A percentile compares a stretch with the other conserved stretches of the same genome.
Evolutionary conservation across 2,113 vertebrate species (phyloP).

Genomic region (Sphaerodactylus townsendi): DNA sequence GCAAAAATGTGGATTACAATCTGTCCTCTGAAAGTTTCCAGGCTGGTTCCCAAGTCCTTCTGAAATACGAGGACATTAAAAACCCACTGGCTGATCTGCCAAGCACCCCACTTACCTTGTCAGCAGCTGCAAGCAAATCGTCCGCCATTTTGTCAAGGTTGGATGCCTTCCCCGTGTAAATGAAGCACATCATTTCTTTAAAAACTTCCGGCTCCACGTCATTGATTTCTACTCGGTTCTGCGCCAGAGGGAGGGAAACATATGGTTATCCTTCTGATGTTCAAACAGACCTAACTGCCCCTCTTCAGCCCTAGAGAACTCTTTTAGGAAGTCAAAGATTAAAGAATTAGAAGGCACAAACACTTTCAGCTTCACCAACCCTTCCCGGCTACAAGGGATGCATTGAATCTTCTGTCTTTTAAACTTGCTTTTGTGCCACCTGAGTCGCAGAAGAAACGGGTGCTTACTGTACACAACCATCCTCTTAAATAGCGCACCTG

Average conservation of each 20-base stretch:
- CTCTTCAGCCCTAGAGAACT: neutral
- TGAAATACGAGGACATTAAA: neutral
- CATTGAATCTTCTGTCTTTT: too few species aligned
- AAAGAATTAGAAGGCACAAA: neutral
- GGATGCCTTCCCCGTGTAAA: conserved; percentile 92
- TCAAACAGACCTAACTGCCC: neutral
- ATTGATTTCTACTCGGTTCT: conserved; percentile 95
- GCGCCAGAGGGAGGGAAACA: neutral
- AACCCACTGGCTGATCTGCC: neutral
- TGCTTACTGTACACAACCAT: neutral
- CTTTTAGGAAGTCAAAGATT: accelerated
- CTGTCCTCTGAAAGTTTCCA: neutral
- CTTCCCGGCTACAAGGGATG: neutral
- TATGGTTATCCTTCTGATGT: neutral
- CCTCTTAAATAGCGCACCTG: neutral
- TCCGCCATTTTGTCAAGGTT: conserved; percentile 98
- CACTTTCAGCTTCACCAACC: neutral
- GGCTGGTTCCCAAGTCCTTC: neutral
- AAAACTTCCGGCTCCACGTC: conserved; percentile 95
- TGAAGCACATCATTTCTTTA: conserved; percentile 97
- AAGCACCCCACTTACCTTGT: conserved; percentile 77
- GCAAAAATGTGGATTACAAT: neutral
- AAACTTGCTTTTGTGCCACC: neutral
- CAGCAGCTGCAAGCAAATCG: conserved; percentile 92
- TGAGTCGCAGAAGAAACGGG: neutral